Evolutionary conservation across 2,888 invertebrate genomes (phyloP), one percentile per base, ranked within the genome.

Genomic region (Hanleya hanleyi): DNA sequence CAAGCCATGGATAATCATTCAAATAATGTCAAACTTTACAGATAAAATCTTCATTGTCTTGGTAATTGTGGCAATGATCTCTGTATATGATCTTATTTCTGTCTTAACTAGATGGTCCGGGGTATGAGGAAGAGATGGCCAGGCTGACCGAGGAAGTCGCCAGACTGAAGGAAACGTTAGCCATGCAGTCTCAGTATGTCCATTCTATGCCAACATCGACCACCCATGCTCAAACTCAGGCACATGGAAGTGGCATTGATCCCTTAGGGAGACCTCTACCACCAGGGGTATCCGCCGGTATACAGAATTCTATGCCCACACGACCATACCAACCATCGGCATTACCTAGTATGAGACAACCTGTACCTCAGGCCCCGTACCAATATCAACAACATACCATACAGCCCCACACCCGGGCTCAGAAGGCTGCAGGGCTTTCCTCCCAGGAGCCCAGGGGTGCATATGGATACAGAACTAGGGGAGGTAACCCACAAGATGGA

Each of bases 171-270:
- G 85, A 86, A 66, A 86, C 85, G 0, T 76, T 87, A 41, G 86
- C 86, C 41, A 86, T 85, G 85, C 87, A 87, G 81, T 83, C 85
- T 18, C 85, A 85, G 0, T 84, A 85, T 70, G 81, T 86, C 15
- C 84, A 87, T 75, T 37, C 64, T 12, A 37, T 64, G 64, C n/a
- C n/a, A n/a, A n/a, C n/a, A n/a, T 26, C 57, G 15, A 4, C 47
- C 47, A 47, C 47, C 7, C 4, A 22, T 2, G 22, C 18, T 57
- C 57, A 57, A 26, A 15, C 57, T 22, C 22, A 32, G 12, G 32
- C 22, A 22, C n/a, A n/a, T n/a, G n/a, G n/a, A n/a, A n/a, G n/a
- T n/a, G n/a, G n/a, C n/a, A n/a, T n/a, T n/a, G n/a, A n/a, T n/a
- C n/a, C n/a, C n/a, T n/a, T n/a, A n/a, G n/a, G n/a, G n/a, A 57